These are phyloP conservation scores for Cecropterus lyciades DNA, from an alignment of 1,140 invertebrate species.

Conservation along the genomic window DNA sequence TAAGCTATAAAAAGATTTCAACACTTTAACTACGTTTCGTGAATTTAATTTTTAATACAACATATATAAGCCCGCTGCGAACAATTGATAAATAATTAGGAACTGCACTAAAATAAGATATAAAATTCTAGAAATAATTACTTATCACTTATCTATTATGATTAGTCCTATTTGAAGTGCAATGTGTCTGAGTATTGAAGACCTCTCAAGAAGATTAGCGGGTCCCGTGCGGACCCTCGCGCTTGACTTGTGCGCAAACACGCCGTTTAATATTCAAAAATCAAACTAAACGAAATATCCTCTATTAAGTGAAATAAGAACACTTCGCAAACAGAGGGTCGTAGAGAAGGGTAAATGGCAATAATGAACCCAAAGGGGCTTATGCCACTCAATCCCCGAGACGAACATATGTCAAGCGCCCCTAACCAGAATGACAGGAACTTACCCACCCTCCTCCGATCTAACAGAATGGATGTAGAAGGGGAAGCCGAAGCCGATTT, in stretches of 20 bases:
- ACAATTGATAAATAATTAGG: too few relatives aligned
- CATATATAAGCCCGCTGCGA: too few relatives aligned
- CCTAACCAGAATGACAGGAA: slow-evolving; percentile 48
- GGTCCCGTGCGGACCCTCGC: slow-evolving; percentile 3
- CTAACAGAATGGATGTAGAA: slow-evolving; percentile 30
- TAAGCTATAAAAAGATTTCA: too few relatives aligned
- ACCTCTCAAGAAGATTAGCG: slow-evolving; percentile 13
- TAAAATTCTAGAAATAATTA: too few relatives aligned
- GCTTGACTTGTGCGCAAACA: slow-evolving; percentile 26
- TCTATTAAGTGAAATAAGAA: slow-evolving; percentile 70
- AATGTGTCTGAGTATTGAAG: slow-evolving; percentile 7
- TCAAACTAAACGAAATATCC: slow-evolving; percentile 55
- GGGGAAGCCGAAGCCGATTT: slow-evolving; percentile 35
- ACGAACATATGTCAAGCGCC: slow-evolving; percentile 73
- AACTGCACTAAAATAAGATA: too few relatives aligned
- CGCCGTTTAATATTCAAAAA: slow-evolving; percentile 36
- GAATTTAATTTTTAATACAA: too few relatives aligned
- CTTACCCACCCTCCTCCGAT: slow-evolving; percentile 34
- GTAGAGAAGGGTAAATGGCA: slow-evolving; percentile 61
- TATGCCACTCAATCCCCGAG: slow-evolving; percentile 72
- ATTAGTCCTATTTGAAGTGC: neutral
- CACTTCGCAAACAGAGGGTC: slow-evolving; percentile 70
- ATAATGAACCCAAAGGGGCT: slow-evolving; percentile 76
- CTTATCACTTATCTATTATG: neutral
- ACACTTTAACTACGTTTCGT: too few relatives aligned